Evolutionary conservation across 2,888 invertebrate species (phyloP).

Genomic region (Bellardia bayeri): DNA sequence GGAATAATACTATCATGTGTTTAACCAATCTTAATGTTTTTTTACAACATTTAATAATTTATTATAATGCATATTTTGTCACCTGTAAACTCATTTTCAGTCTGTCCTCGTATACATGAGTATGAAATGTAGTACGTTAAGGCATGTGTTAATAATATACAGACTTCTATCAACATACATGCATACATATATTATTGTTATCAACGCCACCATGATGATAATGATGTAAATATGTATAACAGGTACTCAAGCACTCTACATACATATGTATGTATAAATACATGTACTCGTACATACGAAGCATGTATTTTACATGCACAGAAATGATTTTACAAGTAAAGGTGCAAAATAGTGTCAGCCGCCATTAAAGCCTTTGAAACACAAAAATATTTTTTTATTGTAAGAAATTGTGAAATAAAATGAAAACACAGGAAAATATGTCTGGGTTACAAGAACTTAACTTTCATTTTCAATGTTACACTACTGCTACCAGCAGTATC

Average conservation of each 20-base stretch:
- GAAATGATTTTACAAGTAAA: background rate
- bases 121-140: too few species aligned
- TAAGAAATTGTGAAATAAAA: conserved; percentile 20
- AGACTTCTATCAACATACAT: background rate
- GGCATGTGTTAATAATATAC: background rate
- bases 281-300: background rate
- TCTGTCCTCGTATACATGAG: too few species aligned
- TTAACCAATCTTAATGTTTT: too few species aligned
- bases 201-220: conserved; percentile 25
- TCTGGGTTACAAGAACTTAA: conserved; percentile 23
- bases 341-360: conserved; percentile 7
- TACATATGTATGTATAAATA: background rate
- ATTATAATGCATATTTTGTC: background rate
- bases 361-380: conserved; percentile 30
- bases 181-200: background rate
- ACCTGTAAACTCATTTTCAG: too few species aligned
- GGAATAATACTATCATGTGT: too few species aligned
- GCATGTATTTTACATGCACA: too few species aligned
- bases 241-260: background rate
- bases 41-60: too few species aligned
- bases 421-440: conserved; percentile 11
- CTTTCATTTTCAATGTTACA: conserved; percentile 73
- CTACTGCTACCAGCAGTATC: background rate
- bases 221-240: conserved; percentile 8
- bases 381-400: conserved; percentile 5